Evolutionary conservation across 2,888 invertebrate genomes (phyloP), one percentile per base, ranked within the genome.

Genomic region (Drosophila demipolita): DNA sequence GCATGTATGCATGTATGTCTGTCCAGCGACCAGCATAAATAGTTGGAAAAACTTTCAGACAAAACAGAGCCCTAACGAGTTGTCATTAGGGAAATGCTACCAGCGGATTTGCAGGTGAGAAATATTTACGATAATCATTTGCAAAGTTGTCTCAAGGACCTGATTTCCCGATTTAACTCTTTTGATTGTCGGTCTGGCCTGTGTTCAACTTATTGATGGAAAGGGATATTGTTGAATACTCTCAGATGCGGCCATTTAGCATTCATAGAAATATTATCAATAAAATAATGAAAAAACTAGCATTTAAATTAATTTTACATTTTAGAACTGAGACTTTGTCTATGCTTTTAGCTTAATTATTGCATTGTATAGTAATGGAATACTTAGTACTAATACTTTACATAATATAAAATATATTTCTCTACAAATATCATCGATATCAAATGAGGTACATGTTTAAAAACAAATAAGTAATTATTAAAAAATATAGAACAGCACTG

Each of bases 21-120:
- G 29, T 32, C 17, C 48, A 59, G 35, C 59, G 63, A 65, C 87
- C 83, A 78, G 86, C 78, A 87, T 80, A 74, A 80, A 78, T 78
- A 77, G 76, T 80, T 76, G 60, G 60, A 54, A 69, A 69, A 82
- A 85, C 73, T 84, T 82, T 68, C 58, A 73, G 23, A 65, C 68
- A 40, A 57, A 63, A 71, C 54, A 50, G 42, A 49, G 57, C 69
- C 68, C 69, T 85, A 87, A 87, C 83, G 79, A 85, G 86, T 59
- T 75, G 68, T 72, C 81, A 83, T 85, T 79, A 74, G 68, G 11
- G 29, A 33, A 71, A 63, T 52, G 50, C 50, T 29, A 62, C 49
- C 60, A 38, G 57, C 50, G 49, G 26, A 42, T 45, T 68, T 40
- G 26, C 29, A 55, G 52, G 58, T 75, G 76, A 45, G 38, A 57